phyloP scores from a whole-genome alignment of 2,888 invertebrate genomes.

The Furcula furcula region DNA sequence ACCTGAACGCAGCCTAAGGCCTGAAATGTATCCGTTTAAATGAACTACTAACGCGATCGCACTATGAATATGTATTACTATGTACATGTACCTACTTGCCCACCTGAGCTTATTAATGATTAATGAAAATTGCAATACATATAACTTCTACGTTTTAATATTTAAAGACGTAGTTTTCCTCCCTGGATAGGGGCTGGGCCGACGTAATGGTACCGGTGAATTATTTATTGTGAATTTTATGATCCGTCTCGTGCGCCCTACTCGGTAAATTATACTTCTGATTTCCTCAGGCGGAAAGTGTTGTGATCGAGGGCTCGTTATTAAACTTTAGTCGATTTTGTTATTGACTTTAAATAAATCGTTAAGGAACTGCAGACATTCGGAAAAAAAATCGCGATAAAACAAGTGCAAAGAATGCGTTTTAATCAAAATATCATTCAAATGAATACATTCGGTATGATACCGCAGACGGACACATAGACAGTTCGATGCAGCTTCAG shows the following conservation, averaged over 20 bases:
- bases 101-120: conserved; percentile 65
- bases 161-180: conserved; percentile 70
- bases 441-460: no score
- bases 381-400: no score
- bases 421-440: no score
- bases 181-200: conserved; percentile 43
- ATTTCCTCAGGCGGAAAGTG: conserved; percentile 41
- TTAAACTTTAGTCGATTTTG: not conserved
- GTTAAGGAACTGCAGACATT: no score
- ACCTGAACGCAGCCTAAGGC: no score
- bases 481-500: no score
- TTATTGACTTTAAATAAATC: no score
- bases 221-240: conserved; percentile 75
- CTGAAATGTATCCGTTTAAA: no score
- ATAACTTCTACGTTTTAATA: conserved; percentile 75
- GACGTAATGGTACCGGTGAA: conserved; percentile 69
- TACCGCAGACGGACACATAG: no score
- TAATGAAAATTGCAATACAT: conserved; percentile 80
- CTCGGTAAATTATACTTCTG: conserved; percentile 65
- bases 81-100: conserved; percentile 20
- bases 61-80: no score
- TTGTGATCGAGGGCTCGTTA: conserved; percentile 14
- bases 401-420: no score
- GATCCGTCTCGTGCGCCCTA: conserved; percentile 59
- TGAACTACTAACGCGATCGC: no score